Percentiles rank a stretch among this genome's conserved stretches.
Conservation (phyloP, 2,797 vertebrate genomes). For the Margarornis squamiger region DNA sequence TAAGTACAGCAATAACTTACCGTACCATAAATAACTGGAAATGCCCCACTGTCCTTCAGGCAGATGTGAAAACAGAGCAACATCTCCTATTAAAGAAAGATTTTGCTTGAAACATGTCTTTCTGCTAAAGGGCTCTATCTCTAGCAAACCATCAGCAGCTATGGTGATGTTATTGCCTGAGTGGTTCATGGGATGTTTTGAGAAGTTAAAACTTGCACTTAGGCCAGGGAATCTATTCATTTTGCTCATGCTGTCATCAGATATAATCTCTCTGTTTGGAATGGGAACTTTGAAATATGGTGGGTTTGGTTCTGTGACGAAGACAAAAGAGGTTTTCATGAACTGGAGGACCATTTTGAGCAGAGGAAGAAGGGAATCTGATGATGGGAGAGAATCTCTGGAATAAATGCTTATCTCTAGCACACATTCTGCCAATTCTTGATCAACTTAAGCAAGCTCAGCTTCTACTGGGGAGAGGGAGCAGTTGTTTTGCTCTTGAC, state of each 20-base stretch:
- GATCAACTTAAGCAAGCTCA: neutral
- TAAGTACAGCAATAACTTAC: no score
- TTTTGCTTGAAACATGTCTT: neutral
- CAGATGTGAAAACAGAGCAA: neutral
- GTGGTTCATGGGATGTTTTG: neutral
- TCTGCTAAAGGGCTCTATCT: neutral
- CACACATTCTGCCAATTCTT: neutral
- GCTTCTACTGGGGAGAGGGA: neutral
- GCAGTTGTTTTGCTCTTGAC: neutral
- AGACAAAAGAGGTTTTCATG: constrained; percentile 6
- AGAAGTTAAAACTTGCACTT: neutral
- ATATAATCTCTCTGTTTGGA: neutral
- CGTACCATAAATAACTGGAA: neutral
- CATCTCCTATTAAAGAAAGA: neutral
- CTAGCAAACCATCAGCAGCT: neutral
- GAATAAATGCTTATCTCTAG: neutral
- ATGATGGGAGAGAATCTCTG: neutral
- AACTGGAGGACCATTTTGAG: neutral
- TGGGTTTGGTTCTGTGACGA: neutral
- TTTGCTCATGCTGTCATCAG: neutral
- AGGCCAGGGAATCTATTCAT: neutral
- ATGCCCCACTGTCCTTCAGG: neutral
- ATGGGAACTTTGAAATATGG: neutral
- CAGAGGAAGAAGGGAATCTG: neutral
- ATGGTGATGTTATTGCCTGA: rapidly evolving